Percentiles rank a stretch among this genome's conserved stretches.
Conservation (phyloP, 2,113 vertebrate genomes). For the Rhombomys opimus region DNA sequence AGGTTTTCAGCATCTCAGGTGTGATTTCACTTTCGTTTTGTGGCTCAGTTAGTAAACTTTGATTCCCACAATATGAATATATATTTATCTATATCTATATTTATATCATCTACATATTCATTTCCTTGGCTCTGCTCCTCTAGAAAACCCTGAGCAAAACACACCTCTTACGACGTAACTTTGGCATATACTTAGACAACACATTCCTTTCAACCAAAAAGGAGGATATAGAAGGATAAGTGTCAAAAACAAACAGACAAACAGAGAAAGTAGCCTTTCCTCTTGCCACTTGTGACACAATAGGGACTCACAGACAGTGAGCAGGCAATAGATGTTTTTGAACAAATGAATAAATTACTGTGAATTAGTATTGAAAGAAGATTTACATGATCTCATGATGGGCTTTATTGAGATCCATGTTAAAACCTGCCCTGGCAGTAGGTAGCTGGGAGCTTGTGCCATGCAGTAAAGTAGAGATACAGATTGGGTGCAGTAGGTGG, state of each 20-base stretch:
- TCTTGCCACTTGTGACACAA: neutral
- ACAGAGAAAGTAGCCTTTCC: neutral
- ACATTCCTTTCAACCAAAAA: neutral
- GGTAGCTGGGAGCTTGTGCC: neutral
- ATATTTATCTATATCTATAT: neutral
- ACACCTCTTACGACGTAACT: neutral
- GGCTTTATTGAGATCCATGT: neutral
- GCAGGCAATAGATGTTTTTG: neutral
- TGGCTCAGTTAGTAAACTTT: neutral
- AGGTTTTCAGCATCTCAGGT: neutral
- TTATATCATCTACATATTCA: neutral
- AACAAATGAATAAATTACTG: neutral
- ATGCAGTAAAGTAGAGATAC: neutral
- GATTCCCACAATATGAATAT: neutral
- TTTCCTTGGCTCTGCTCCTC: neutral
- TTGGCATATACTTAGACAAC: neutral
- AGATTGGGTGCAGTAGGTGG: neutral
- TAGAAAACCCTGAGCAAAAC: neutral
- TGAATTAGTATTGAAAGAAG: neutral
- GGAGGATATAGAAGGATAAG: neutral
- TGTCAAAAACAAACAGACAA: neutral
- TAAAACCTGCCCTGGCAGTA: neutral
- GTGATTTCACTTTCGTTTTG: neutral
- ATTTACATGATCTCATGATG: neutral
- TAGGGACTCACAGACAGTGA: neutral